Evolutionary conservation across 1,140 invertebrate genomes (phyloP).

Genomic region (Tetramorium alpestre): DNA sequence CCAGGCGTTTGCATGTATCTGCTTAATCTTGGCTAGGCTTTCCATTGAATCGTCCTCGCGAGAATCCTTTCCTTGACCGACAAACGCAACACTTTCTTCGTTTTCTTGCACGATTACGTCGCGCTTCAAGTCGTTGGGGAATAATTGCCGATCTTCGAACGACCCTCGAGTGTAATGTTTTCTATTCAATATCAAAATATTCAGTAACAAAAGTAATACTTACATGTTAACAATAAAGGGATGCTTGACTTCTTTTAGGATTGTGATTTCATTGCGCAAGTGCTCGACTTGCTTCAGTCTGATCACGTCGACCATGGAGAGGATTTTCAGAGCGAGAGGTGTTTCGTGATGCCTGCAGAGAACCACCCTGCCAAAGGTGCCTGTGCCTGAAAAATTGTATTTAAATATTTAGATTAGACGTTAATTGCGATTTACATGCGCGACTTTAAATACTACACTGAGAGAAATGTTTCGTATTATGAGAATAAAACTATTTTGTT

Average conservation of each 20-base stretch:
- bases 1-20: constrained; percentile 8
- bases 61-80: constrained; percentile 42
- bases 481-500: too few species aligned
- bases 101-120: neutral
- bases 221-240: constrained; percentile 98
- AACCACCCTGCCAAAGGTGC: constrained; percentile 96
- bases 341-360: constrained; percentile 92
- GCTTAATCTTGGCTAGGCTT: constrained; percentile 38
- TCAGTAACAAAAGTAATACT: constrained; percentile 83
- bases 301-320: constrained; percentile 96
- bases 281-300: constrained; percentile 97
- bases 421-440: neutral
- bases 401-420: neutral
- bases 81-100: constrained; percentile 54
- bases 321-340: constrained; percentile 93
- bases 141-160: neutral
- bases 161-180: neutral
- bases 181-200: neutral
- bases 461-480: too few species aligned
- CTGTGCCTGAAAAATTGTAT: constrained; percentile 91
- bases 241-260: constrained; percentile 94
- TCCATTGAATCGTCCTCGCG: constrained; percentile 23
- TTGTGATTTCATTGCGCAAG: constrained; percentile 97
- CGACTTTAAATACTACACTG: too few species aligned
- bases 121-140: neutral